Evolutionary conservation across 2,797 vertebrate genomes (phyloP).

Genomic region (Brachyrhaphis roseni): DNA sequence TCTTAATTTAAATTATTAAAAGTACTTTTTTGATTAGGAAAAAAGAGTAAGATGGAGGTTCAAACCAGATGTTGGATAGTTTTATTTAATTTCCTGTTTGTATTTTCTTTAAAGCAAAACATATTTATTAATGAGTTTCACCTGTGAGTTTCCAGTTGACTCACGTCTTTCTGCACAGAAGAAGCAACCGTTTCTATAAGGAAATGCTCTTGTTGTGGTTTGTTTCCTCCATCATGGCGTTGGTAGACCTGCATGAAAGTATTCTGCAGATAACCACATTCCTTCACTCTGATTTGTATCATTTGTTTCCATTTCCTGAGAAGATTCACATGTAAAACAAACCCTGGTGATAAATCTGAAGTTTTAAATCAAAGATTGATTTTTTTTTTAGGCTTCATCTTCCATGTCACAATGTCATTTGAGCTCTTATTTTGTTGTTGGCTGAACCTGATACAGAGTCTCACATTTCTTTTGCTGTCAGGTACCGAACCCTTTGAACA

Average conservation of each 20-base stretch:
- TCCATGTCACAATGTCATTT: neutral
- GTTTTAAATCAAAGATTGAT: neutral
- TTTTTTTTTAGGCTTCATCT: neutral
- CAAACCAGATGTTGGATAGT: neutral
- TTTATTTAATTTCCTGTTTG: too few species aligned
- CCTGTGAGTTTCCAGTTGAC: slow-evolving; percentile 13
- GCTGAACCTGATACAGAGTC: neutral
- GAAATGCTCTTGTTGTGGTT: neutral
- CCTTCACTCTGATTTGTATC: slow-evolving; percentile 36
- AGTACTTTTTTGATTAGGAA: slow-evolving; percentile 50
- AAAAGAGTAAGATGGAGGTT: neutral
- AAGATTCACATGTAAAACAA: slow-evolving; percentile 11
- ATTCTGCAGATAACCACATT: slow-evolving; percentile 16
- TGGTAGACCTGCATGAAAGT: neutral
- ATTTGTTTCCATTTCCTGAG: slow-evolving; percentile 16
- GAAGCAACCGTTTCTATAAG: neutral
- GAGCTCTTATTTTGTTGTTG: neutral
- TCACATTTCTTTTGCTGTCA: slow-evolving; percentile 2
- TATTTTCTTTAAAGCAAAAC: too few species aligned
- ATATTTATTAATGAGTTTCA: too few species aligned
- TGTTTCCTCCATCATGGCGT: neutral
- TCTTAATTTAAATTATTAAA: too few species aligned
- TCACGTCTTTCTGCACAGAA: slow-evolving; percentile 10
- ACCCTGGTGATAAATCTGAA: slow-evolving; percentile 2
- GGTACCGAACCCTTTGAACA: neutral